Conservation (phyloP, 92 coral and sea anemone species). For the Zoanthus sansibaricus region DNA sequence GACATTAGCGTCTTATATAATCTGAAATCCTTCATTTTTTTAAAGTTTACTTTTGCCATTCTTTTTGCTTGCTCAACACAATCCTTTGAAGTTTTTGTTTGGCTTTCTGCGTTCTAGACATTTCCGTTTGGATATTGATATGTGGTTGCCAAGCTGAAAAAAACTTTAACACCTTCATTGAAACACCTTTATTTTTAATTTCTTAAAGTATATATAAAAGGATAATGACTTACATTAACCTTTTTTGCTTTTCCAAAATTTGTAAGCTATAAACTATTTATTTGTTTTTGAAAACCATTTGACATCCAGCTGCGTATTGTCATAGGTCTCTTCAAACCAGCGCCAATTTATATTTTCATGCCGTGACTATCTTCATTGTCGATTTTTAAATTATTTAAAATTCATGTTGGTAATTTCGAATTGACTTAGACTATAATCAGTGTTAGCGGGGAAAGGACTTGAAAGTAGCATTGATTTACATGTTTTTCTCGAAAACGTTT, state of each 20-base stretch:
- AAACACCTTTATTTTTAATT: neutral
- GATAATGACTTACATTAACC: neutral
- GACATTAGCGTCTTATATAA: too few relatives aligned
- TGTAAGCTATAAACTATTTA: neutral
- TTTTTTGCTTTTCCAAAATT: neutral
- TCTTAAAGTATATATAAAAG: neutral
- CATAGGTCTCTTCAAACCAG: neutral
- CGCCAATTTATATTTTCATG: neutral
- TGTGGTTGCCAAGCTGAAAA: neutral
- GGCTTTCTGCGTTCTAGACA: neutral
- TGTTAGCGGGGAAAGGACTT: neutral
- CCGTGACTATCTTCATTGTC: neutral
- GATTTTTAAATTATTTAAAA: neutral
- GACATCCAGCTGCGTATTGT: neutral
- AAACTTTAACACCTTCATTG: neutral
- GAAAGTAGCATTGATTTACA: neutral
- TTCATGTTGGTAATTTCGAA: neutral
- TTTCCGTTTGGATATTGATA: conserved; percentile 33
- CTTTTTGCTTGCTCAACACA: neutral
- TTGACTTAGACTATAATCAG: too few relatives aligned
- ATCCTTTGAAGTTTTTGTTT: neutral
- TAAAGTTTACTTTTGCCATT: neutral
- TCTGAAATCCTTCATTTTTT: neutral
- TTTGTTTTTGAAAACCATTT: neutral
- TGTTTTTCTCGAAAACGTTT: neutral